Evolutionary conservation across 2,888 invertebrate species (phyloP), one percentile per base, ranked within the genome.

Genomic region (Amblyjoppa fuscipennis): DNA sequence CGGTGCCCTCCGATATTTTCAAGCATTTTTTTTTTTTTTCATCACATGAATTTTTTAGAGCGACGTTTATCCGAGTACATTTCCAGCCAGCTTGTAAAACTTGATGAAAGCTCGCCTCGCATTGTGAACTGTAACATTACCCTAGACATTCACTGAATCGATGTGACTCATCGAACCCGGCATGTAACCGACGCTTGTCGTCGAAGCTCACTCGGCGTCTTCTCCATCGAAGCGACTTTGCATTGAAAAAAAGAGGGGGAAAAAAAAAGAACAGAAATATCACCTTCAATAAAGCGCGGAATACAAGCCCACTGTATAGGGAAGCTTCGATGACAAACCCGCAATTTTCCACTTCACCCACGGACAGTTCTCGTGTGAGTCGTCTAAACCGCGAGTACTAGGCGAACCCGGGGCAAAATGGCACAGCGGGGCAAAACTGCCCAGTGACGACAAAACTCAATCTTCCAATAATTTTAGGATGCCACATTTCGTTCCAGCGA

Each of bases 381-480:
- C 31, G 51, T 66, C 51, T 34, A 66, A 76, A 76, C 34, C 76
- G 51, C 64, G 64, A 74, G 28, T 61, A 28, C 61, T n/a, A 20
- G 20, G 20, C 20, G 20, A 20, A 20, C 20, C 20, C 20, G 20
- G 20, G 20, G 20, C 20, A 20, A 20, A 20, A 20, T 20, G 20
- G 20, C 20, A 20, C 20, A 20, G 20, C 20, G 20, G 20, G 20
- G 20, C 20, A 20, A 20, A 20, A 20, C 20, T 20, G 20, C 20
- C 20, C 20, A 20, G 20, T 20, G 20, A 20, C 20, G 20, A 20
- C 20, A 20, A 20, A 20, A 20, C 20, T 20, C 20, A 20, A 20
- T 20, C 20, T 20, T 20, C 20, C 20, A 20, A 20, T 20, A 20
- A 20, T 20, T 20, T 20, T 20, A 20, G 20, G 20, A 20, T 20